A percentile compares a stretch with the other conserved stretches of the same genome.
These are phyloP conservation scores for Metellina segmentata DNA, from an alignment of 2,888 invertebrate genomes.

Conservation along the genomic window DNA sequence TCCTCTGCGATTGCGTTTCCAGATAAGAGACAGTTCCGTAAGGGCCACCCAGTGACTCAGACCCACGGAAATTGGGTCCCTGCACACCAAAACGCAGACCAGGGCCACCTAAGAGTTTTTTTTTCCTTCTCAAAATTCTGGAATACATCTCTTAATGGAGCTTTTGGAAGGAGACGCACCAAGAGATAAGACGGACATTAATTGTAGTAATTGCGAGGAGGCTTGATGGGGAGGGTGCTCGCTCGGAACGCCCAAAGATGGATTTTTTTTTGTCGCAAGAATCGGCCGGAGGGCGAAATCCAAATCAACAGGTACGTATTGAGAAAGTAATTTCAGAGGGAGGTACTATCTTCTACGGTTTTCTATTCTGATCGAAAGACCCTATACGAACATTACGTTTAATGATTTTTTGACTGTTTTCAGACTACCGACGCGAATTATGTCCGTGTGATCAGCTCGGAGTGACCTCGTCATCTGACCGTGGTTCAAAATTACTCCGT, in stretches of 20 bases:
- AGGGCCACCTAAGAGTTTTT: neutral
- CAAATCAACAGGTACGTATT: too few species aligned
- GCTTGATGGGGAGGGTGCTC: constrained; percentile 50
- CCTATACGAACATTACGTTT: too few species aligned
- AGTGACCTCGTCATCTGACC: too few species aligned
- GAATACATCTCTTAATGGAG: too few species aligned
- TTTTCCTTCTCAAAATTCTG: neutral
- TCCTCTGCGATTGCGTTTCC: constrained; percentile 1
- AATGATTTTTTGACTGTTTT: too few species aligned
- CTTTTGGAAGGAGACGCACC: neutral
- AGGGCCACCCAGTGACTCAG: constrained; percentile 27
- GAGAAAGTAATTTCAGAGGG: too few species aligned
- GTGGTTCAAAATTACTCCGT: too few species aligned
- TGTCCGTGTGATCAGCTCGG: too few species aligned
- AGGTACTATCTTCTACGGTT: too few species aligned
- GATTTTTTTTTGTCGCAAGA: constrained; percentile 40
- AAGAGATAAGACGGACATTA: constrained; percentile 61
- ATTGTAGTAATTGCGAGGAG: constrained; percentile 66
- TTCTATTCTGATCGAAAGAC: too few species aligned
- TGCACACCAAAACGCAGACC: neutral
- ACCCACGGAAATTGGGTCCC: neutral
- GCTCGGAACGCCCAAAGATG: constrained; percentile 44
- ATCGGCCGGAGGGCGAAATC: neutral
- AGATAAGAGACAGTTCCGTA: neutral
- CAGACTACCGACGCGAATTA: too few species aligned